Conservation (phyloP, 2,113 vertebrate genomes). For the Cinclus cinclus region DNA sequence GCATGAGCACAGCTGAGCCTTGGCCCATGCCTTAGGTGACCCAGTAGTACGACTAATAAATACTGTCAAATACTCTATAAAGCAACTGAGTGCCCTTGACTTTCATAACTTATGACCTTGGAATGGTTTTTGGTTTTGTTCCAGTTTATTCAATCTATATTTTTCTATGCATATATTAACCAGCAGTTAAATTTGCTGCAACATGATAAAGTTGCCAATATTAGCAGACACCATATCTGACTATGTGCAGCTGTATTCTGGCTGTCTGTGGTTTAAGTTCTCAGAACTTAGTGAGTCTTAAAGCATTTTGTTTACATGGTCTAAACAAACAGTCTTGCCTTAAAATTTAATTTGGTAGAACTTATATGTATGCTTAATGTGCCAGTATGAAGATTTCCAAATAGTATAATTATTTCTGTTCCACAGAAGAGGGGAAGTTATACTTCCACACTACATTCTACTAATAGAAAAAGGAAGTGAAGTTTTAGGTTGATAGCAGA, state of each 20-base stretch:
- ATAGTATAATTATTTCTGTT: neutral
- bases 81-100: neutral
- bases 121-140: neutral
- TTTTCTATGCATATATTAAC: neutral
- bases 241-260: constrained; percentile 70
- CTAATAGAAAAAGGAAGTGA: neutral
- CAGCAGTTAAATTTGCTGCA: constrained; percentile 5
- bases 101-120: neutral
- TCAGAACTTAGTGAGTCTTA: constrained; percentile 70
- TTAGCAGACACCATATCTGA: constrained; percentile 65
- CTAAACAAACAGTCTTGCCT: constrained; percentile 50
- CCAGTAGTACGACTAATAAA: neutral
- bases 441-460: neutral
- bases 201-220: constrained; percentile 51
- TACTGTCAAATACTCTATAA: neutral
- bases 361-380: constrained; percentile 48
- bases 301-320: constrained; percentile 57
- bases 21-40: neutral
- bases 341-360: constrained; percentile 57
- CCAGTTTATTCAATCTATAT: neutral
- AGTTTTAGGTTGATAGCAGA: neutral
- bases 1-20: neutral
- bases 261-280: constrained; percentile 72
- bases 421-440: neutral
- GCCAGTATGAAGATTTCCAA: constrained; percentile 22